phyloP scores from a whole-genome alignment of 1,140 invertebrate genomes.

The Phymorhynchus buccinoides region DNA sequence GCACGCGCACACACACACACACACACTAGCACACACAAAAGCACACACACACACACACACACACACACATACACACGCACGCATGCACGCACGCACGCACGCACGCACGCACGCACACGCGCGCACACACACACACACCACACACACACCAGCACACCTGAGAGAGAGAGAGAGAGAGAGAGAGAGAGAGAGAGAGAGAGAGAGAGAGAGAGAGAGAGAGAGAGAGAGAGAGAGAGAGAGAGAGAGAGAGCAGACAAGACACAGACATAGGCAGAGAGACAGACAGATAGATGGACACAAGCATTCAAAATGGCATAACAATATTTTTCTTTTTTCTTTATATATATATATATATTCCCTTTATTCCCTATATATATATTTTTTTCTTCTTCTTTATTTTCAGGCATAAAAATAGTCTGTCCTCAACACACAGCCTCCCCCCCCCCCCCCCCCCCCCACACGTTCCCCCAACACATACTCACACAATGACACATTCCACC shows the following conservation, averaged over 20 bases:
- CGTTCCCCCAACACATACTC: too few species aligned
- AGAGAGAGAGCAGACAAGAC: too few species aligned
- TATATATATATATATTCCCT: too few species aligned
- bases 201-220: constrained; percentile 48
- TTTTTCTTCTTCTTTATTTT: too few species aligned
- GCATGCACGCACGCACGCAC: neutral
- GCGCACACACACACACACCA: neutral
- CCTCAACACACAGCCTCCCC: too few species aligned
- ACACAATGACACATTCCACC: neutral
- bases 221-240: constrained; percentile 27
- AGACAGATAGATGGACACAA: constrained; percentile 10
- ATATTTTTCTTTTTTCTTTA: constrained; percentile 17
- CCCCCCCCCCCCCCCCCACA: too few species aligned
- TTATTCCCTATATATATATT: too few species aligned
- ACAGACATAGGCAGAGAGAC: neutral
- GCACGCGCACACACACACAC: neutral
- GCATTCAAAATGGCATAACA: too few species aligned
- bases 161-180: neutral
- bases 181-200: neutral
- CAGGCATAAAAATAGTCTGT: too few species aligned
- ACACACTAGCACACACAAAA: neutral
- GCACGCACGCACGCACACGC: neutral
- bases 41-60: neutral
- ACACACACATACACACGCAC: too few species aligned
- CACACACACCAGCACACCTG: neutral